phyloP scores from a whole-genome alignment of 2,113 vertebrate species.

The Lontra canadensis region DNA sequence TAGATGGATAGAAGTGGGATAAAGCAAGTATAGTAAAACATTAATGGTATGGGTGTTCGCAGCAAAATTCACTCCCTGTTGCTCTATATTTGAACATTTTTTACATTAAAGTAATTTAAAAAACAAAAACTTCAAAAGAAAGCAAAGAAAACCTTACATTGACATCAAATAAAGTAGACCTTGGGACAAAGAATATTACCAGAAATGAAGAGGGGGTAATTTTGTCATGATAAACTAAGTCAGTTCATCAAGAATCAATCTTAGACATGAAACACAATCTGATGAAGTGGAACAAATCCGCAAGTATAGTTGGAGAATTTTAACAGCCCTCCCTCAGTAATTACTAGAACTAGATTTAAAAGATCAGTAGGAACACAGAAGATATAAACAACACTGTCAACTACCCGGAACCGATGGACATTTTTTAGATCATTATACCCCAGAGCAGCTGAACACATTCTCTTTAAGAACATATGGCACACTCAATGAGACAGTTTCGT shows the following conservation, averaged over 20 bases:
- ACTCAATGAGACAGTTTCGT: background rate
- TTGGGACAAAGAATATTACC: background rate
- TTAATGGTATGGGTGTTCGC: background rate
- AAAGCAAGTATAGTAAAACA: constrained; percentile 19
- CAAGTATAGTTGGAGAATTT: background rate
- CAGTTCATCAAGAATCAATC: constrained; percentile 19
- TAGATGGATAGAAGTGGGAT: background rate
- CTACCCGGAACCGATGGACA: background rate
- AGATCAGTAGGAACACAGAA: background rate
- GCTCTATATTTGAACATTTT: constrained; percentile 18
- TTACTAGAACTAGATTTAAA: background rate
- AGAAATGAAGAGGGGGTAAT: background rate
- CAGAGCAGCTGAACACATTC: background rate
- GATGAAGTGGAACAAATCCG: background rate
- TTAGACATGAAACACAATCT: background rate
- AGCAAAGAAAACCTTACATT: background rate
- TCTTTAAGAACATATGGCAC: background rate
- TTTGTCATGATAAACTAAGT: constrained; percentile 15
- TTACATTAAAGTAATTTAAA: constrained; percentile 13
- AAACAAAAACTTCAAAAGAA: background rate
- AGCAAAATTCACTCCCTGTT: background rate
- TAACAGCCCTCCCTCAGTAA: background rate
- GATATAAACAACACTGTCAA: background rate
- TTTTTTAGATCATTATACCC: background rate
- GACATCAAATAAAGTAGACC: constrained; percentile 13